phyloP scores from a whole-genome alignment of 2,888 invertebrate genomes.

The Orthonychiurus folsomi region DNA sequence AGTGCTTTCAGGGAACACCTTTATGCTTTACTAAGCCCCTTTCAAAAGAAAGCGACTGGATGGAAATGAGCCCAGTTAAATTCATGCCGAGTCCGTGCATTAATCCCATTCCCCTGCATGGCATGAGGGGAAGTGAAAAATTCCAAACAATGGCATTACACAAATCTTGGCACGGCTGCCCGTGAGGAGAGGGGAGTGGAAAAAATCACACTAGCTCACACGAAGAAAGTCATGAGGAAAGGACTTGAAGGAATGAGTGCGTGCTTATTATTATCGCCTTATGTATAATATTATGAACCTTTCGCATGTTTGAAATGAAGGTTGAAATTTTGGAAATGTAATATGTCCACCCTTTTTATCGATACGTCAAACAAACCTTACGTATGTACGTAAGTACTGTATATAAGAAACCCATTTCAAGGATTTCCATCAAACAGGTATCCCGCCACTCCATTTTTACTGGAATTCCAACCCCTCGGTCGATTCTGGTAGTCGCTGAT shows the following conservation, averaged over 20 bases:
- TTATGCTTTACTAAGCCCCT: neutral
- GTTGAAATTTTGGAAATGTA: too few species aligned
- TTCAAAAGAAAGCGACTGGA: neutral
- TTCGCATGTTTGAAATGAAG: neutral
- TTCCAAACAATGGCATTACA: neutral
- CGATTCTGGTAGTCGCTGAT: neutral
- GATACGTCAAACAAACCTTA: too few species aligned
- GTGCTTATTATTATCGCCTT: neutral
- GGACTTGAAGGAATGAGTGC: neutral
- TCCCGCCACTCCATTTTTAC: neutral
- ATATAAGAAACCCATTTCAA: too few species aligned
- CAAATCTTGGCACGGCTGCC: neutral
- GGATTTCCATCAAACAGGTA: too few species aligned
- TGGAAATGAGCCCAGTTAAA: neutral
- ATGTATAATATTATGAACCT: neutral
- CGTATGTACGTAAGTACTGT: too few species aligned
- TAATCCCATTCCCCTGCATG: neutral
- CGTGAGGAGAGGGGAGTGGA: too few species aligned
- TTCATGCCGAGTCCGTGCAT: neutral
- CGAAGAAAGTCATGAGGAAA: neutral
- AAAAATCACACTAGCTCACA: neutral
- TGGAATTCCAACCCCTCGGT: neutral
- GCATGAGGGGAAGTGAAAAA: neutral
- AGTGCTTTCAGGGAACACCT: neutral
- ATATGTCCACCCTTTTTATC: too few species aligned